phyloP scores from a whole-genome alignment of 1,140 invertebrate species.

The Thalassaphorura encarpata region DNA sequence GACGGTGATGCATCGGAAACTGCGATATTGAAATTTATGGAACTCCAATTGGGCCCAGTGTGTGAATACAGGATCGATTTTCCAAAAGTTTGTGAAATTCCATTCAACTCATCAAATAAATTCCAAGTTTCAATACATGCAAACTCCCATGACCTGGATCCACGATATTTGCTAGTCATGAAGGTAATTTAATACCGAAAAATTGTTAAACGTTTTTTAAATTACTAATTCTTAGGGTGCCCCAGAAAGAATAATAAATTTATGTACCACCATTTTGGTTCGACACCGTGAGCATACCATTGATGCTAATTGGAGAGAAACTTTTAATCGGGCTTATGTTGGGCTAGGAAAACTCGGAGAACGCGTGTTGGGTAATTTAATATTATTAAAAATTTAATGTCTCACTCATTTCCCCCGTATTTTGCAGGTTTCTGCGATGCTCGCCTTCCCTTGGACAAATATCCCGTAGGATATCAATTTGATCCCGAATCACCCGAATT shows the following conservation, averaged over 20 bases:
- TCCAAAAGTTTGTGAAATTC: constrained; percentile 35
- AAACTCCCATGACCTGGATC: constrained; percentile 15
- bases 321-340: constrained; percentile 51
- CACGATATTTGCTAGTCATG: constrained; percentile 29
- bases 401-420: background rate
- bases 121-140: constrained; percentile 33
- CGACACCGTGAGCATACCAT: constrained; percentile 42
- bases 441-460: constrained; percentile 36
- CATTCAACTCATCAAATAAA: constrained; percentile 38
- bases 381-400: background rate
- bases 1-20: constrained; percentile 20
- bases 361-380: constrained; percentile 43
- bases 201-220: too few relatives aligned
- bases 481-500: constrained; percentile 40
- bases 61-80: constrained; percentile 29
- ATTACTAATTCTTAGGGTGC: too few relatives aligned
- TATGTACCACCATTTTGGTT: constrained; percentile 50
- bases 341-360: constrained; percentile 56
- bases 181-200: too few relatives aligned
- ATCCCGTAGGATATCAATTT: constrained; percentile 39
- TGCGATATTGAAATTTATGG: constrained; percentile 61
- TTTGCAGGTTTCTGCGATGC: constrained; percentile 45
- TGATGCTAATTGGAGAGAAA: constrained; percentile 46
- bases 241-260: constrained; percentile 54
- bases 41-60: constrained; percentile 34